phyloP scores from a whole-genome alignment of 2,797 vertebrate genomes.

The Hirundo rustica region DNA sequence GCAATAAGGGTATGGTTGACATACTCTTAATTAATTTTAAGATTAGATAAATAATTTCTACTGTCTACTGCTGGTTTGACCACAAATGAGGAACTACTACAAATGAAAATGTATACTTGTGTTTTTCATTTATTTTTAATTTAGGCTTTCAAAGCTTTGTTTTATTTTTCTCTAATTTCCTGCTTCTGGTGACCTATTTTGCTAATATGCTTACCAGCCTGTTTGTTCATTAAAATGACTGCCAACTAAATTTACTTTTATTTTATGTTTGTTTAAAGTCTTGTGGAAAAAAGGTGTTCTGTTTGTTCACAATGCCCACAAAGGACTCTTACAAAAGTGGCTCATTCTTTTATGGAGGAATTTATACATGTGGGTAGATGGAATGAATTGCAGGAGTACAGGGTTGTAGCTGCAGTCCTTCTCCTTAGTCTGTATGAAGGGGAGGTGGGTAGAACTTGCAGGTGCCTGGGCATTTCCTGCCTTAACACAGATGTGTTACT shows the following conservation, averaged over 20 bases:
- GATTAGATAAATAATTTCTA: not conserved
- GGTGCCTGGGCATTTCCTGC: not conserved
- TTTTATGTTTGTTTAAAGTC: not conserved
- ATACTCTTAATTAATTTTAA: not conserved
- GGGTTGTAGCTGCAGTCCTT: not conserved
- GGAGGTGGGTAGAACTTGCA: not conserved
- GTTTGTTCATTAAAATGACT: conserved; percentile 18
- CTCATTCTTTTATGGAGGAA: not conserved
- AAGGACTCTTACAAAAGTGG: not conserved
- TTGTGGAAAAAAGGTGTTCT: not conserved
- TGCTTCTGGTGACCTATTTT: conserved; percentile 34
- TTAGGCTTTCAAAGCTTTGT: conserved; percentile 1
- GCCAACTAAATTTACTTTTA: not conserved
- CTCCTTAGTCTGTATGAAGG: accelerated
- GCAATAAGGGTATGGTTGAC: not conserved
- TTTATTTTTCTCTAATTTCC: not conserved
- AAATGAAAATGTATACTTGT: conserved; percentile 13
- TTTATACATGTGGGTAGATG: not conserved
- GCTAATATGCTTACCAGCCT: not conserved
- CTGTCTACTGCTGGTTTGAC: not conserved
- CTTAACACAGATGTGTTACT: not conserved
- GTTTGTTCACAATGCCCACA: not conserved
- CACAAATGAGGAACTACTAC: not conserved
- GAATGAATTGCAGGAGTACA: not conserved
- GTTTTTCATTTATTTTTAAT: conserved; percentile 44